These are phyloP conservation scores for Allygus modestus DNA, from an alignment of 2,888 invertebrate species.

Conservation along the genomic window DNA sequence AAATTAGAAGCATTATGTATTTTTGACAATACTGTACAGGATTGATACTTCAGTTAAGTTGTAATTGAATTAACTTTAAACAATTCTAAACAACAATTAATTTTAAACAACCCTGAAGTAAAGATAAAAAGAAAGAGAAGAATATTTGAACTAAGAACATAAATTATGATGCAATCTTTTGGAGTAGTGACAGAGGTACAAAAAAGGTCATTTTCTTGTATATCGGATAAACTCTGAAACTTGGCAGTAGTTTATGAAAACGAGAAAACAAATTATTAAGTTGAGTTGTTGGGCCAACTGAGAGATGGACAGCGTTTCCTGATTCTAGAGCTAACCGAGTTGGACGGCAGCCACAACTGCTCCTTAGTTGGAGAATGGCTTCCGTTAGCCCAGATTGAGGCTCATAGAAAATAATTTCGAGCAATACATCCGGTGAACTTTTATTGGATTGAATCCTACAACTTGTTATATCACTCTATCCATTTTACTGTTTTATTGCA, in stretches of 20 bases:
- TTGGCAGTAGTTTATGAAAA: constrained; percentile 26
- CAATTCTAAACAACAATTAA: too few relatives aligned
- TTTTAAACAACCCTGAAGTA: too few relatives aligned
- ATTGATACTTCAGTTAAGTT: too few relatives aligned
- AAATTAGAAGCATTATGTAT: too few relatives aligned
- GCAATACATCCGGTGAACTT: neutral
- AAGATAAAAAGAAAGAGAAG: too few relatives aligned
- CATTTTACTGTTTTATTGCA: too few relatives aligned
- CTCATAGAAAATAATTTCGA: neutral
- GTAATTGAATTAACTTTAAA: too few relatives aligned
- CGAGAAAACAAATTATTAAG: constrained; percentile 20
- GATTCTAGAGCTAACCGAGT: neutral
- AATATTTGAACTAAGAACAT: too few relatives aligned
- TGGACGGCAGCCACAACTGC: neutral
- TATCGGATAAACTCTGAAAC: neutral
- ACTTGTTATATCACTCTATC: too few relatives aligned
- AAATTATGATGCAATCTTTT: too few relatives aligned
- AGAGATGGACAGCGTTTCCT: constrained; percentile 16
- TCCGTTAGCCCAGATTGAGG: neutral
- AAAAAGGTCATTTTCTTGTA: constrained; percentile 17
- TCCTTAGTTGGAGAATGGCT: neutral
- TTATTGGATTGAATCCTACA: neutral
- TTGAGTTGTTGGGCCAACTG: neutral
- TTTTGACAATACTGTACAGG: too few relatives aligned
- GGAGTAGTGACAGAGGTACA: neutral